phyloP scores from a whole-genome alignment of 2,888 invertebrate genomes.

The Oasisia sp. region DNA sequence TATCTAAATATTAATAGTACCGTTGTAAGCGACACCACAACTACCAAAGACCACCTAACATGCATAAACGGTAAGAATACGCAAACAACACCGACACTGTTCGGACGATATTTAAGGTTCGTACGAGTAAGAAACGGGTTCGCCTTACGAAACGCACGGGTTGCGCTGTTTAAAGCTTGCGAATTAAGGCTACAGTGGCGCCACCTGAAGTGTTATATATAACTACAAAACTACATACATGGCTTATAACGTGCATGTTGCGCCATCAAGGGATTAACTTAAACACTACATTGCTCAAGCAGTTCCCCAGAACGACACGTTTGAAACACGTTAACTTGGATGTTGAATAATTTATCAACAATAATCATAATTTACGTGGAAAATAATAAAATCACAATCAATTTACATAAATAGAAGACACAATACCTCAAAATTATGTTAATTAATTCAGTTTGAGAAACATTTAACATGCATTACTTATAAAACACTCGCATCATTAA shows the following conservation, averaged over 20 bases:
- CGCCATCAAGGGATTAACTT: neutral
- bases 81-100: neutral
- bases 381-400: no score
- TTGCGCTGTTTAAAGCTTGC: neutral
- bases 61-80: neutral
- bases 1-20: neutral
- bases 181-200: neutral
- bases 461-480: no score
- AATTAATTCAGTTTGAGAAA: no score
- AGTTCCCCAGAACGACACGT: neutral
- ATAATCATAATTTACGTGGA: neutral
- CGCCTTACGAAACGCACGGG: neutral
- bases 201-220: neutral
- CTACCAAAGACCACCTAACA: neutral
- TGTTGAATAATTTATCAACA: neutral
- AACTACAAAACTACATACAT: conserved; percentile 1
- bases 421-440: no score
- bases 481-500: no score
- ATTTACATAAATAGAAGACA: no score
- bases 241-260: neutral
- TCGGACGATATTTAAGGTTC: neutral
- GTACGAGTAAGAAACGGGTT: neutral
- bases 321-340: neutral
- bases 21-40: neutral
- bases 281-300: neutral